phyloP scores from a whole-genome alignment of 2,888 invertebrate species.

The Busseola fusca region DNA sequence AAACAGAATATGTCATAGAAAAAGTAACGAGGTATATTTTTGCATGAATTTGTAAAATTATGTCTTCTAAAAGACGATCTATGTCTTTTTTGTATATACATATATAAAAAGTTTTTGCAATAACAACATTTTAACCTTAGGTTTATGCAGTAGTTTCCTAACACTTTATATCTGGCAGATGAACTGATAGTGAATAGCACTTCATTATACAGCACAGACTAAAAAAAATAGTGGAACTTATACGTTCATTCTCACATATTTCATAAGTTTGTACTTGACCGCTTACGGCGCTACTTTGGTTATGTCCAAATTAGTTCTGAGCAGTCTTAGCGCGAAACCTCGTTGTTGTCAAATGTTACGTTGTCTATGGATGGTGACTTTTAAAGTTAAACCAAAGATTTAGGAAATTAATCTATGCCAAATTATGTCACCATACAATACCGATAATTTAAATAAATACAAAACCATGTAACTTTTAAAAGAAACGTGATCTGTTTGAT shows the following conservation, averaged over 20 bases:
- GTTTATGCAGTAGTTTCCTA: slow-evolving; percentile 15
- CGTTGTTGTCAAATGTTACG: not conserved
- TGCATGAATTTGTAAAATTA: not conserved
- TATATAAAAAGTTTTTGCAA: no score
- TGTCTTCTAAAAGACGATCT: no score
- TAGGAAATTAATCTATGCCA: slow-evolving; percentile 14
- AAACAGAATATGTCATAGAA: not conserved
- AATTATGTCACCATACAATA: slow-evolving; percentile 12
- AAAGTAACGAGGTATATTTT: not conserved
- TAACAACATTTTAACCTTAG: not conserved
- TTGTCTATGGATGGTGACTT: slow-evolving; percentile 10
- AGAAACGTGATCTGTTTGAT: slow-evolving; percentile 38
- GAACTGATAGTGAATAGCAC: slow-evolving; percentile 13
- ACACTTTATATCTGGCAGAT: slow-evolving; percentile 19
- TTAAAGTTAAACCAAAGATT: slow-evolving; percentile 3
- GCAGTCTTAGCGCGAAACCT: slow-evolving; percentile 21
- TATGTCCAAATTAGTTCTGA: slow-evolving; percentile 51
- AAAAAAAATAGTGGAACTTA: slow-evolving; percentile 9
- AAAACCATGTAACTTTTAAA: slow-evolving; percentile 2
- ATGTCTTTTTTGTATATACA: no score
- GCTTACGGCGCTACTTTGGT: slow-evolving; percentile 28
- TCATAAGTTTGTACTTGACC: slow-evolving; percentile 55
- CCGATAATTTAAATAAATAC: slow-evolving; percentile 23
- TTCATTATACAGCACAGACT: slow-evolving; percentile 8
- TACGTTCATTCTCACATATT: slow-evolving; percentile 25